phyloP scores from a whole-genome alignment of 2,888 invertebrate species.

The Cheilosia grossa region DNA sequence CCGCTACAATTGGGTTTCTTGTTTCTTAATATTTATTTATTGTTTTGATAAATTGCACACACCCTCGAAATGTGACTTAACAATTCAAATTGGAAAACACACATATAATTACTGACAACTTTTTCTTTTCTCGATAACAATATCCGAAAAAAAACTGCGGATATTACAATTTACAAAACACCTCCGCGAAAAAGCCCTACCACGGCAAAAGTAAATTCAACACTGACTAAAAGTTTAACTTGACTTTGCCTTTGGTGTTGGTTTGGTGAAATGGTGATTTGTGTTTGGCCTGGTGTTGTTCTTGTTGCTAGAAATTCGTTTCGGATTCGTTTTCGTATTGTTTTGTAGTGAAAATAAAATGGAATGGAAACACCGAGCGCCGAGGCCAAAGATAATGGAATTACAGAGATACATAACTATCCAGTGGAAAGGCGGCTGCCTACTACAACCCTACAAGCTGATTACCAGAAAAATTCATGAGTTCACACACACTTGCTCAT shows the following conservation, averaged over 20 bases:
- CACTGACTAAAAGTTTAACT: slow-evolving; percentile 29
- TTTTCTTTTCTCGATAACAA: background rate
- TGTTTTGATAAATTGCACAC: background rate
- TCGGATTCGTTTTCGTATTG: too few species aligned
- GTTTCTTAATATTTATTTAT: slow-evolving; percentile 2
- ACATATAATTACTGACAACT: slow-evolving; percentile 8
- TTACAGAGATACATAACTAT: too few species aligned
- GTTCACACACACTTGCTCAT: too few species aligned
- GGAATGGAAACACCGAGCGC: too few species aligned
- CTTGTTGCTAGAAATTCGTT: too few species aligned
- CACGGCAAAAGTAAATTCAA: slow-evolving; percentile 59
- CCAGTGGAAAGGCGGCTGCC: too few species aligned
- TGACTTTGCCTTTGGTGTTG: background rate
- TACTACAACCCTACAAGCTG: too few species aligned
- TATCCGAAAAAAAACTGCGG: background rate
- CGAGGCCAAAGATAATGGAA: too few species aligned
- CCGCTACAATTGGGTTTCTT: slow-evolving; percentile 23
- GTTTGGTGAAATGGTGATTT: background rate
- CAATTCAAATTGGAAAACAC: background rate
- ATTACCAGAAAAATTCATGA: too few species aligned
- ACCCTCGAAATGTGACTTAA: background rate
- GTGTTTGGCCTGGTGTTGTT: background rate
- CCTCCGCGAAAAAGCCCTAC: slow-evolving; percentile 8
- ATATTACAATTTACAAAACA: background rate
- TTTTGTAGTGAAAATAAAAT: too few species aligned